Base-by-base conservation (phyloP, 2,888 invertebrate genomes). In the Andrena bicolor region DNA sequence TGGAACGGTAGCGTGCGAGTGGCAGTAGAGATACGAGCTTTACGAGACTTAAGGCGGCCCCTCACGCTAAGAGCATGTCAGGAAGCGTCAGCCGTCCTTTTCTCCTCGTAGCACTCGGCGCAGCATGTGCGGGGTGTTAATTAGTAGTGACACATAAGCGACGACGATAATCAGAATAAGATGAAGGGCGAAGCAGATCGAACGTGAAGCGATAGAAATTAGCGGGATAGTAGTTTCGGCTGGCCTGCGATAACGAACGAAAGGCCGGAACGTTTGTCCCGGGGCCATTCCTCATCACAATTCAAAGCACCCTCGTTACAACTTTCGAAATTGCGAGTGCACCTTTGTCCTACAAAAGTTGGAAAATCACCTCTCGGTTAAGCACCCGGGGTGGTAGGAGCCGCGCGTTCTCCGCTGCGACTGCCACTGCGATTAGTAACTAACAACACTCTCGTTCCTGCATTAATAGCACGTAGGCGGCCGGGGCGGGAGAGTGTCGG, bases 331-430 rank as follows among this genome's bases (percentile, higher is more conserved):
- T 74, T 83, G 72, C 74, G 73, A 51, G 70, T 72, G 65, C 70
- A 56, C 78, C 73, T 76, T 80, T 80, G 76, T 80, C 71, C 83
- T 68, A 76, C 58, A 76, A 83, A 85, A 85, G 85, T 85, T 85
- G 74, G 74, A 75, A 85, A 85, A 85, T 85, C 80, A 80, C 72
- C 76, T 26, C 73, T 53, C 69, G 60, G 75, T 80, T 85, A 85
- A 85, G 83, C 66, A 68, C 82, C 63, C 53, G 56, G 61, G 60
- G 53, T 20, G 73, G 71, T 30, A 48, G 60, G 73, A 68, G 60
- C n/a, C 35, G 51, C 64, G 63, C 70, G 56, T 63, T 64, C 65
- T 48, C 69, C 68, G 35, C 72, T 68, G 61, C 61, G 48, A 69
- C 76, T 79, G 74, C 74, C 74, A 56, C 51, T 63, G 58, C 72